A percentile compares a stretch with the other conserved stretches of the same genome.
These are phyloP conservation scores for Polydesmus complanatus DNA, from an alignment of 2,888 invertebrate species.

Conservation along the genomic window DNA sequence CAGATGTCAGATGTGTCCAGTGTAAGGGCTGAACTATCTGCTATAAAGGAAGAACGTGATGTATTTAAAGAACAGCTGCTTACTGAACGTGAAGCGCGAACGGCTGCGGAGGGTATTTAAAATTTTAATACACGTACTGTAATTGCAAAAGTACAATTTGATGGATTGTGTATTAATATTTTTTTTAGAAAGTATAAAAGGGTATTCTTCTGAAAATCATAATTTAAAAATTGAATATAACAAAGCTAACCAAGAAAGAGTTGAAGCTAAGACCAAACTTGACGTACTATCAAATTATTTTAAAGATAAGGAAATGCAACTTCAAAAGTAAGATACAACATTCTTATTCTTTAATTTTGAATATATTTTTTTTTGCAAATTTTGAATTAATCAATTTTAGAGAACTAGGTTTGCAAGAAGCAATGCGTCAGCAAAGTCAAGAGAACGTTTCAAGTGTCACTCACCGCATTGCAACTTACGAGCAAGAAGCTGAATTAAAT, in stretches of 20 bases:
- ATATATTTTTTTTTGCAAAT: background rate
- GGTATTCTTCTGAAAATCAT: slow-evolving; percentile 25
- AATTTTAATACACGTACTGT: background rate
- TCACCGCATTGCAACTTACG: slow-evolving; percentile 19
- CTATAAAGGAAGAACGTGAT: slow-evolving; percentile 26
- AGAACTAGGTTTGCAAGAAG: slow-evolving; percentile 44
- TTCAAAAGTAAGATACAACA: slow-evolving; percentile 39
- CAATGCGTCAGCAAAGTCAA: slow-evolving; percentile 29
- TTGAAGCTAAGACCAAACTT: slow-evolving; percentile 65
- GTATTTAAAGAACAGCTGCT: background rate
- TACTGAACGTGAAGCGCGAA: slow-evolving; percentile 31
- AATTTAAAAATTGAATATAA: slow-evolving; percentile 28
- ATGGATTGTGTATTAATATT: background rate
- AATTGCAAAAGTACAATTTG: too few relatives aligned
- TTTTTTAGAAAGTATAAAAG: slow-evolving; percentile 18
- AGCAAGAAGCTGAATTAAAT: slow-evolving; percentile 22
- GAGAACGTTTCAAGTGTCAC: slow-evolving; percentile 22
- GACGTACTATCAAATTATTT: slow-evolving; percentile 79
- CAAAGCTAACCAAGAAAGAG: slow-evolving; percentile 51
- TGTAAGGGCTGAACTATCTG: background rate
- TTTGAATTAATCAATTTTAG: slow-evolving; percentile 34
- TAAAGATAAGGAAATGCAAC: slow-evolving; percentile 72
- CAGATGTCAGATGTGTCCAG: background rate
- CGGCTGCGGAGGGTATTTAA: slow-evolving; percentile 34
- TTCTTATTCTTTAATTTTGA: too few relatives aligned